These are phyloP conservation scores for Electrona antarctica DNA, from an alignment of 2,113 vertebrate species.

Conservation along the genomic window DNA sequence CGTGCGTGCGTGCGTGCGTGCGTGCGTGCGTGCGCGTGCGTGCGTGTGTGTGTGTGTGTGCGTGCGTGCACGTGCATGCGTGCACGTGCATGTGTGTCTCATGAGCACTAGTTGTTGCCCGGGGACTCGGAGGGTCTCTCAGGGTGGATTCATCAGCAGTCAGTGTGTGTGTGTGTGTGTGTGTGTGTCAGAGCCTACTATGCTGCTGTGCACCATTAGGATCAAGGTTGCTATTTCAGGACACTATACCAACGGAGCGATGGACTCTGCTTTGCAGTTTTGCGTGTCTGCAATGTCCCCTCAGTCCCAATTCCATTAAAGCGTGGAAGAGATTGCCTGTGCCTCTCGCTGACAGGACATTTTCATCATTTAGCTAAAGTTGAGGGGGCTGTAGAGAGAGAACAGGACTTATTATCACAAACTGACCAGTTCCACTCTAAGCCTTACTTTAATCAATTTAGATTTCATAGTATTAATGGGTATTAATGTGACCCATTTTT, in stretches of 20 bases:
- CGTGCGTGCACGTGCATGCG: too few relatives aligned
- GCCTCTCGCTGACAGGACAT: conserved; percentile 10
- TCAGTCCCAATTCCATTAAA: conserved; percentile 60
- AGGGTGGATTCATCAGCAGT: conserved; percentile 68
- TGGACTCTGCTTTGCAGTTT: conserved; percentile 62
- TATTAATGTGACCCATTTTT: neutral
- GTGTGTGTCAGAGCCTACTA: conserved; percentile 42
- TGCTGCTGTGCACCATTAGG: conserved; percentile 76
- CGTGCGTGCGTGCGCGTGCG: too few relatives aligned
- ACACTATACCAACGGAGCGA: conserved; percentile 74
- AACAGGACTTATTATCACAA: conserved; percentile 25
- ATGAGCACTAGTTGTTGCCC: conserved; percentile 50
- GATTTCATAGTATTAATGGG: neutral
- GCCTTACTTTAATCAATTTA: conserved; percentile 13
- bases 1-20: too few relatives aligned
- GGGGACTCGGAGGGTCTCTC: conserved; percentile 61
- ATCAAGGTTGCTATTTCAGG: conserved; percentile 78
- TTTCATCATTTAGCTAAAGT: conserved; percentile 19
- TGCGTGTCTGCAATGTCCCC: conserved; percentile 55
- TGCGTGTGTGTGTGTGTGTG: too few relatives aligned
- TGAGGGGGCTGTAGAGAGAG: neutral
- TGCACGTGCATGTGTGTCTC: neutral
- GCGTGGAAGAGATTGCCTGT: conserved; percentile 30
- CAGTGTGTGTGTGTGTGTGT: too few relatives aligned
- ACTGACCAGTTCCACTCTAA: conserved; percentile 3